Base-by-base conservation (phyloP, 2,888 invertebrate genomes). In the Ophion ellenae region DNA sequence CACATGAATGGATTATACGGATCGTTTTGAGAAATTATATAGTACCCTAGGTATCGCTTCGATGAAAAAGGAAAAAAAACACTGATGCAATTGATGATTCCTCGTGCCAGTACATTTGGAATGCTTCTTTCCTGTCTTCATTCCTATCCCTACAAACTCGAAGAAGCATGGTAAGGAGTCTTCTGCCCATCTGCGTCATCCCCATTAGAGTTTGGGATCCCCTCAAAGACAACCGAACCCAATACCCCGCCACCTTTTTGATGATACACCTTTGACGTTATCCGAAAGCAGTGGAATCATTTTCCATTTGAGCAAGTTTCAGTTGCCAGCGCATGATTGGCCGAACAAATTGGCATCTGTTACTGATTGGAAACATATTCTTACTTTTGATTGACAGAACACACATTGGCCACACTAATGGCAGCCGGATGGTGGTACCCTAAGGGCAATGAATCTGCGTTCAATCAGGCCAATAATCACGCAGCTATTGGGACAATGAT, bases 401-500 rank as follows among this genome's bases (percentile, higher is more conserved):
- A 63, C 59, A 47, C 47, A 36, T 28, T 28, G 11, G 53, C 3
- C 11, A 24, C 17, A 10, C n/a, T 59, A 40, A 63, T 61, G 53
- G 63, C 17, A n/a, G 6, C 28, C 10, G 11, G 45, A 47, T 57
- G 14, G 53, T 17, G 40, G 36, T 64, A 47, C 32, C 14, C 76
- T 20, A 17, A 66, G 40, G 47, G 67, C 73, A 73, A 73, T 63
- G 1, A 47, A 84, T 59, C 47, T 71, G 61, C 61, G 76, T 11
- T 66, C 76, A 81, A 81, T 84, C 71, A 63, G 32, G 32, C 36
- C 64, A 32, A 63, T 70, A 76, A 71, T 75, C 78, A 59, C n/a
- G 53, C 20, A 53, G 24, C 78, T 45, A 81, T 75, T 78, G 61
- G 79, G 61, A 66, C 57, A 80, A 81, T 78, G 81, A 86, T 86